Evolutionary conservation across 2,888 invertebrate genomes (phyloP), one percentile per base, ranked within the genome.

Genomic region (Cephonodes hylas): DNA sequence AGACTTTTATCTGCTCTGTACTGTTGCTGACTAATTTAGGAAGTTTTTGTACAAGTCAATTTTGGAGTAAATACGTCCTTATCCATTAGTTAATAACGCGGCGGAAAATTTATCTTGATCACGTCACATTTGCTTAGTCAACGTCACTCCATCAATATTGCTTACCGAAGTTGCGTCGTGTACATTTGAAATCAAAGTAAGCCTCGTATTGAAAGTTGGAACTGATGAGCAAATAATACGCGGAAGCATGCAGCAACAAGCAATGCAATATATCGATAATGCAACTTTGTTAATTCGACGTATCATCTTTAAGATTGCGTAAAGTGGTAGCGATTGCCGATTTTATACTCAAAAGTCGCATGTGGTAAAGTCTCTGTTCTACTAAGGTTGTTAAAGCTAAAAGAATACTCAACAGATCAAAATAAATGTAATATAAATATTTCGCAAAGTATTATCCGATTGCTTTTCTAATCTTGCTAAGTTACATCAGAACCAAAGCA

Each of bases 191-290:
- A 31, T 53, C 46, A 46, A 31, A 53, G 27, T 4, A 45, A n/a
- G 10, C 23, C 1, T 18, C n/a, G 8, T 45, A 53, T 53, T 53
- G 27, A 8, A 53, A 53, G 8, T 31, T 5, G n/a, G 20, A 38
- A 38, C 13, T 38, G 38, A 38, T 53, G 31, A 53, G 31, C 53
- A 53, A 53, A 53, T 31, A 18, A 53, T 53, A 53, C 53, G 27
- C 27, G 31, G 31, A 53, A 53, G 10, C 13, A 18, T 53, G 53
- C 10, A 46, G 31, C 53, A 53, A 53, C 31, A 13, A 38, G 31
- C 27, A 27, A 53, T 53, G 53, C 53, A 53, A 53, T 53, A 53
- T 27, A 53, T 10, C 27, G 53, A 58, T 58, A 58, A 58, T 34
- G 57, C 25, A 48, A 25, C 25, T 42, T 42, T 38, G 42, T 38